These are phyloP conservation scores for Eupithecia pulchellata DNA, from an alignment of 2,888 invertebrate genomes.

Conservation along the genomic window DNA sequence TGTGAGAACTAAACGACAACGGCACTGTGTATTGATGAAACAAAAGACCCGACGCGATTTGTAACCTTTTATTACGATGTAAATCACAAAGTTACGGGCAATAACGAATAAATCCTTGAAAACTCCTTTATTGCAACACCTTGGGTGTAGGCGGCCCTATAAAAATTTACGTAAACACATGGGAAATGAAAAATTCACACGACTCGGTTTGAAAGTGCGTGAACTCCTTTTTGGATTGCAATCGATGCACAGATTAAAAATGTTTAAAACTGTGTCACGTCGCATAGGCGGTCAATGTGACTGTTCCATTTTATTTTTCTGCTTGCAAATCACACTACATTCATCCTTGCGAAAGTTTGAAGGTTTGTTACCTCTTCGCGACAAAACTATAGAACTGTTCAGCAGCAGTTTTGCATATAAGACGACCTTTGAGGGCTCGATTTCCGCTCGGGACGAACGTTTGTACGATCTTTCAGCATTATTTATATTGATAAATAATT, in stretches of 20 bases:
- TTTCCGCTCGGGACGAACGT: too few species aligned
- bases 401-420: too few species aligned
- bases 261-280: constrained; percentile 33
- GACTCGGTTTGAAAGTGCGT: constrained; percentile 41
- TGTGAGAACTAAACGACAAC: not conserved
- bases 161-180: constrained; percentile 42
- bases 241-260: constrained; percentile 12
- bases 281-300: too few species aligned
- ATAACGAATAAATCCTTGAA: constrained; percentile 22
- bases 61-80: constrained; percentile 11
- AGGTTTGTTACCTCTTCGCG: too few species aligned
- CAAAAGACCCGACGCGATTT: constrained; percentile 5
- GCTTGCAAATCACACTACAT: too few species aligned
- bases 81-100: constrained; percentile 31
- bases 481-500: too few species aligned
- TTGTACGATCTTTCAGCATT: too few species aligned
- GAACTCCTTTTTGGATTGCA: constrained; percentile 25
- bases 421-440: too few species aligned
- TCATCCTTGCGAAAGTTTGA: too few species aligned
- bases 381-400: too few species aligned
- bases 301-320: too few species aligned
- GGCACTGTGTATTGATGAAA: not conserved
- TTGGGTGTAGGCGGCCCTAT: constrained; percentile 31
- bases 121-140: constrained; percentile 26
- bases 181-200: constrained; percentile 46